Evolutionary conservation across 2,797 vertebrate genomes (phyloP).

Genomic region (Tinamus major): DNA sequence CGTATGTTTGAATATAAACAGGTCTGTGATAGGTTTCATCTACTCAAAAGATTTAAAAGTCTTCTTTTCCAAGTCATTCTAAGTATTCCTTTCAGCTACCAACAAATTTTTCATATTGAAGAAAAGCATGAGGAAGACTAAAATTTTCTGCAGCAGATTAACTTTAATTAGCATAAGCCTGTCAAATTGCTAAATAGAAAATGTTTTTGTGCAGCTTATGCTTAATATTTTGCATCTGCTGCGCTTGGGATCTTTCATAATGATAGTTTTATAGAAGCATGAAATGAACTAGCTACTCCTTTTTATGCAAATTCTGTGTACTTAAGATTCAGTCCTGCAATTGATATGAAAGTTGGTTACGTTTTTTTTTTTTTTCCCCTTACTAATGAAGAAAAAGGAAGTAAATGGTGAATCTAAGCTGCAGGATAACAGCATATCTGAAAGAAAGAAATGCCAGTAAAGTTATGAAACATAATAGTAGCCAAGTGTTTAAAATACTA

Average conservation of each 20-base stretch:
- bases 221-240: neutral
- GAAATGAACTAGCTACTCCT: neutral
- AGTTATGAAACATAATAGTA: neutral
- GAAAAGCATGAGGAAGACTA: neutral
- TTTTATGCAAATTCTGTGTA: neutral
- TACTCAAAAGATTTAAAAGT: neutral
- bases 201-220: neutral
- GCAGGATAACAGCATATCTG: neutral
- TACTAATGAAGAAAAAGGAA: neutral
- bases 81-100: neutral
- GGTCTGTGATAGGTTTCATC: neutral
- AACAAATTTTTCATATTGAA: neutral
- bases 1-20: neutral
- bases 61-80: neutral
- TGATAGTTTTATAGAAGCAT: neutral
- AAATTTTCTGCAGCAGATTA: neutral
- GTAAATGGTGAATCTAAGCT: neutral
- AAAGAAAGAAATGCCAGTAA: neutral
- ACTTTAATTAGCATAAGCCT: neutral
- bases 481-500: neutral
- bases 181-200: neutral
- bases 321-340: neutral
- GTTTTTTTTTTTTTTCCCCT: neutral
- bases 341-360: neutral
- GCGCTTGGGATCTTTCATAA: neutral